Base-by-base conservation (phyloP, 2,797 vertebrate species). In the Scleropages formosus region DNA sequence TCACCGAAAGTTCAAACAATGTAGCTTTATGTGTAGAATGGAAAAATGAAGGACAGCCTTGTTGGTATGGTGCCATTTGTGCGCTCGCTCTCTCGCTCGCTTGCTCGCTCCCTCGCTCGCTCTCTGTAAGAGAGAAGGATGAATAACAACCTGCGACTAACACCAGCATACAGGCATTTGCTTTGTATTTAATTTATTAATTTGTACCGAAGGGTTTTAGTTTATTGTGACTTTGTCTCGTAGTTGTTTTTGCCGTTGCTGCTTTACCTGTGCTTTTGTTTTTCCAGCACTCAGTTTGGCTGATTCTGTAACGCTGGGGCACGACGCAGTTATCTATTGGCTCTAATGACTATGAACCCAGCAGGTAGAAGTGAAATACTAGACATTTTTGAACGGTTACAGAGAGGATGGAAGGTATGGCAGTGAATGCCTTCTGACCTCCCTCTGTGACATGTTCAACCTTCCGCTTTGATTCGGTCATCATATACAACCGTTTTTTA, bases 1-100 rank as follows among this genome's bases (percentile, higher is more conserved):
- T 88, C 85, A 86, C 78, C 73, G 81, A 83, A 78, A 88, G 84
- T 86, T 78, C 78, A 84, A 72, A 66, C 72, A 70, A 74, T 78
- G 72, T 68, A 78, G 72, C 65, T 78, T 78, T 78, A 69, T 74
- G 72, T 68, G 56, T 73, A 63, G 56, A 77, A 73, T 77, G 71
- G 64, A 77, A 77, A 77, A 77, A 67, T 59, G 39, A 61, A 73
- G 75, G n/a, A 60, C 31, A 68, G 71, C 39, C 71, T 15, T 47
- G 7, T 64, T 77, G 76, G 39, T 51, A 31, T 53, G 9, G 11
- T 60, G 53, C 62, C 76, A 68, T 60, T 6, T 73, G n/a, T n/a
- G n/a, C n/a, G n/a, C n/a, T n/a, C n/a, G n/a, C n/a, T n/a, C n/a
- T n/a, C n/a, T n/a, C n/a, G n/a, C n/a, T n/a, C n/a, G n/a, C n/a